Base-by-base conservation (phyloP, 2,888 invertebrate genomes). In the Asteroscopus sphinx region DNA sequence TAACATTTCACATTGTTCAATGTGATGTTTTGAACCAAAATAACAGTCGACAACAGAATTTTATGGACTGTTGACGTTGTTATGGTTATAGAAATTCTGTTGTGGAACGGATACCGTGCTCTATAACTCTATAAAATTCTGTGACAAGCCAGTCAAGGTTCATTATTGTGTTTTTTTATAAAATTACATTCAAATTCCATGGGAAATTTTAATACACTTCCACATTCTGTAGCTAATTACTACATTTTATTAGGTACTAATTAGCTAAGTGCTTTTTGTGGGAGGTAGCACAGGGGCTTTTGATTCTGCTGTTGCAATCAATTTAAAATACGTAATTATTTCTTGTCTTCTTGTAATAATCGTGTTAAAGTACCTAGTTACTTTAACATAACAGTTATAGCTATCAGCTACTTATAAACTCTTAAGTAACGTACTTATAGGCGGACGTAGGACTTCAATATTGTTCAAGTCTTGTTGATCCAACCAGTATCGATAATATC, bases 91-190 rank as follows among this genome's bases (percentile, higher is more conserved):
- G 54, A 65, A 61, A 68, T 65, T 71, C 57, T 55, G 49, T 49
- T 45, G 56, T 49, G 48, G 67, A 73, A 73, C 81, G 82, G 82
- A 83, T 79, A 80, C 78, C 69, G 73, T 73, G 77, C 61, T 73
- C 73, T 59, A 45, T 33, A 64, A 45, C 60, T 72, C 68, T 67
- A 42, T 52, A 56, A 59, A 42, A 41, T 67, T 48, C 51, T 58
- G 37, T 46, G 41, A 57, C 57, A 36, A 52, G 26, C 53, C 40
- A 65, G 69, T 57, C 68, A 57, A 65, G 59, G 60, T 65, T 69
- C 53, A 60, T 56, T 57, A 54, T 63, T 53, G 53, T 54, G 4
- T 21, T 66, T 60, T 51, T 37, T 15, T 41, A 57, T 48, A 54
- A 68, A 68, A 68, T 49, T 17, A 51, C 53, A 44, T 68, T 57